phyloP scores from a whole-genome alignment of 2,888 invertebrate genomes.

The Hemaris fuciformis region DNA sequence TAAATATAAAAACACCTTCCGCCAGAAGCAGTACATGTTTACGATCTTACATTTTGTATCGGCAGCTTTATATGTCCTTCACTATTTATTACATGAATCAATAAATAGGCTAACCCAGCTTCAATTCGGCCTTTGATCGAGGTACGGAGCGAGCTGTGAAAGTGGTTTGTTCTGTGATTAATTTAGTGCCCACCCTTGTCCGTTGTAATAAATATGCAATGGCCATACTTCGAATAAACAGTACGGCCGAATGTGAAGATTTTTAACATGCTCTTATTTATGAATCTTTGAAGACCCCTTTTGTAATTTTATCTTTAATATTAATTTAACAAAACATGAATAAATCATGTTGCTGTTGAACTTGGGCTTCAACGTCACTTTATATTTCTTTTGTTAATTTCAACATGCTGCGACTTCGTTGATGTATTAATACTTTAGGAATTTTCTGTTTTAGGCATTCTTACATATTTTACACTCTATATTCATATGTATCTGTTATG shows the following conservation, averaged over 20 bases:
- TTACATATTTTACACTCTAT: no score
- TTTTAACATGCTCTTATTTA: not conserved
- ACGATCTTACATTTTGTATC: slow-evolving; percentile 43
- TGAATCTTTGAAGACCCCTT: not conserved
- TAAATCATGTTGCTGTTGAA: not conserved
- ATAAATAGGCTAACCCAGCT: slow-evolving; percentile 17
- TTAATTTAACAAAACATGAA: not conserved
- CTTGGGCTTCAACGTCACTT: not conserved
- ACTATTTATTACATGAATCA: slow-evolving; percentile 26
- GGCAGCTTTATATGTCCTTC: slow-evolving; percentile 22
- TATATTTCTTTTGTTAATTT: no score
- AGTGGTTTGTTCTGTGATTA: slow-evolving; percentile 31
- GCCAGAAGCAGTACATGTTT: slow-evolving; percentile 45
- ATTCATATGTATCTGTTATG: no score
- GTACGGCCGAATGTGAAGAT: not conserved
- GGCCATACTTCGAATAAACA: slow-evolving; percentile 9
- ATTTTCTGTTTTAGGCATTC: no score
- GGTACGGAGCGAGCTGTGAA: slow-evolving; percentile 18
- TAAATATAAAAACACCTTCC: slow-evolving; percentile 60
- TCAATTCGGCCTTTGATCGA: slow-evolving; percentile 22
- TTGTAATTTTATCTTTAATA: not conserved
- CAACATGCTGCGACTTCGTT: no score
- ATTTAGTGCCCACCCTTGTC: slow-evolving; percentile 34
- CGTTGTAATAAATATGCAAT: slow-evolving; percentile 27
- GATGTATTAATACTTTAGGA: no score